A percentile compares a stretch with the other conserved stretches of the same genome.
Conservation (phyloP, 2,797 vertebrate species). For the Merluccius polli region DNA sequence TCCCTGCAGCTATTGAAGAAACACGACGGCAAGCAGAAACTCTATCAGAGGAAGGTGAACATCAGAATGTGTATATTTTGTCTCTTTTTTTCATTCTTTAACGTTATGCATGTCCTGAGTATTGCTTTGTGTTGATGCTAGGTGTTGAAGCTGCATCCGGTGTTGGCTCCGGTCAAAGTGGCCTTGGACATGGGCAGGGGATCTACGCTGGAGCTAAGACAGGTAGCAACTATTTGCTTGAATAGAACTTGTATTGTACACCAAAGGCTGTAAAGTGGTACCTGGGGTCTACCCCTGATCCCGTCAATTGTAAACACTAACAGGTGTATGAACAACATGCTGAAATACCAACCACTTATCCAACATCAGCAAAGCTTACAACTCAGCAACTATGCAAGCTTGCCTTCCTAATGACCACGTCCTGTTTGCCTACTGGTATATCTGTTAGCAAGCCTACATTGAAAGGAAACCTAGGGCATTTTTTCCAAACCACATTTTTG, state of each 20-base stretch:
- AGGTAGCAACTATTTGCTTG: constrained; percentile 67
- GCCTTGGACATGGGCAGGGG: constrained; percentile 85
- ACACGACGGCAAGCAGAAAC: constrained; percentile 67
- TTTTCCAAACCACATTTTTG: not conserved
- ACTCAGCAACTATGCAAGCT: too few species aligned
- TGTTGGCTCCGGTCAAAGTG: constrained; percentile 89
- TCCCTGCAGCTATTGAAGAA: constrained; percentile 81
- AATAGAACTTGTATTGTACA: not conserved
- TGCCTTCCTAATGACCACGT: not conserved
- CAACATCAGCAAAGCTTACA: not conserved
- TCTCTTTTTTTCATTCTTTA: not conserved
- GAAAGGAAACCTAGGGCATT: not conserved
- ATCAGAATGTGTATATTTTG: not conserved
- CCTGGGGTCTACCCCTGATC: not conserved
- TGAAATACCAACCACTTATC: not conserved
- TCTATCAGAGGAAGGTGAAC: constrained; percentile 81
- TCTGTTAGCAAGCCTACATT: not conserved
- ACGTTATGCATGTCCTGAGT: not conserved
- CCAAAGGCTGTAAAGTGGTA: not conserved
- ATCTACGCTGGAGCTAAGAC: constrained; percentile 81
- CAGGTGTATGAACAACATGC: too few species aligned
- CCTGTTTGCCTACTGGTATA: not conserved
- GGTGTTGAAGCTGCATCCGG: constrained; percentile 94
- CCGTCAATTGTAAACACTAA: too few species aligned
- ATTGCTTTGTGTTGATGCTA: constrained; percentile 48